These are phyloP conservation scores for Saccostrea cuccullata DNA, from an alignment of 1,140 invertebrate species.

Conservation along the genomic window DNA sequence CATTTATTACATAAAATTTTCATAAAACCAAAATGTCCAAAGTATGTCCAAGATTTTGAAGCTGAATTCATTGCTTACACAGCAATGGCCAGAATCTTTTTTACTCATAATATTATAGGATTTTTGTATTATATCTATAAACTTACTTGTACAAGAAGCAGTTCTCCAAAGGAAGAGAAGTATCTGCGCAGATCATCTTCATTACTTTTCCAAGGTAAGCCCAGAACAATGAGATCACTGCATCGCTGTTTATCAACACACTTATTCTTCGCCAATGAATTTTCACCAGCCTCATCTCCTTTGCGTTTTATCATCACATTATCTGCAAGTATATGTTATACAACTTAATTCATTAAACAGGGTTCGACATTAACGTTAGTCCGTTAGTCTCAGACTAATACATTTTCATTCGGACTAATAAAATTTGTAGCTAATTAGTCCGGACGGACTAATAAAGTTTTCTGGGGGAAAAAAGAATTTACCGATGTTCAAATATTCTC, in stretches of 20 bases:
- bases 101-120: background rate
- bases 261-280: slow-evolving; percentile 87
- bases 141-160: slow-evolving; percentile 80
- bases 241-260: slow-evolving; percentile 90
- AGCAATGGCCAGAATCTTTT: background rate
- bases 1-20: no score
- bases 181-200: slow-evolving; percentile 80
- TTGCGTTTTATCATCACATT: slow-evolving; percentile 82
- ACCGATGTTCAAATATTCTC: no score
- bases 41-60: no score
- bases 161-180: slow-evolving; percentile 80
- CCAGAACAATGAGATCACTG: slow-evolving; percentile 96
- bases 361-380: no score
- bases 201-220: slow-evolving; percentile 79
- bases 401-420: no score
- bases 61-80: background rate
- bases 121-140: background rate
- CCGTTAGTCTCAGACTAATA: no score
- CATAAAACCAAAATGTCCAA: no score
- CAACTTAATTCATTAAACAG: background rate
- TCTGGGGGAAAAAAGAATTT: no score
- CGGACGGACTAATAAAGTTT: no score
- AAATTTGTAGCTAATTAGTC: no score
- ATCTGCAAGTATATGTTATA: background rate
- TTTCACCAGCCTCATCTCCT: slow-evolving; percentile 94